A percentile compares a stretch with the other conserved stretches of the same genome.
These are phyloP conservation scores for Montipora capitata DNA, from an alignment of 92 coral and sea anemone genomes.

Conservation along the genomic window DNA sequence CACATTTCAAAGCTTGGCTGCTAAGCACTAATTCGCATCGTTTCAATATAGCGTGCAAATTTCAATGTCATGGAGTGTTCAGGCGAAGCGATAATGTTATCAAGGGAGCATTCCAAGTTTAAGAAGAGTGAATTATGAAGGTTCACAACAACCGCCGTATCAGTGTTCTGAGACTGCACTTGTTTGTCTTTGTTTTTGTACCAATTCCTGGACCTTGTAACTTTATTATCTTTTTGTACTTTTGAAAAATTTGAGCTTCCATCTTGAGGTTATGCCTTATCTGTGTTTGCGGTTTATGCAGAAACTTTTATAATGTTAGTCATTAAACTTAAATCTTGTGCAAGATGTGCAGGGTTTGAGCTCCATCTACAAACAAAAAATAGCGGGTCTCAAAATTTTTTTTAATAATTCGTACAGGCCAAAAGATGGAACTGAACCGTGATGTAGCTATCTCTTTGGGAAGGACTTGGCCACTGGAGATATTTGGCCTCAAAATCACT, in stretches of 20 bases:
- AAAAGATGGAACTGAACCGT: neutral
- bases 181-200: no score
- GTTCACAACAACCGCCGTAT: no score
- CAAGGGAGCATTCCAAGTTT: neutral
- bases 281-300: neutral
- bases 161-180: no score
- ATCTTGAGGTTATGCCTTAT: neutral
- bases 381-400: neutral
- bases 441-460: neutral
- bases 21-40: no score
- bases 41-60: no score
- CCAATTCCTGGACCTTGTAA: no score
- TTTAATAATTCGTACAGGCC: neutral
- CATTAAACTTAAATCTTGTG: neutral
- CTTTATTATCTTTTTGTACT: no score
- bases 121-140: no score
- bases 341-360: slow-evolving; percentile 4
- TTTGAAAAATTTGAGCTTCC: no score
- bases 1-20: no score
- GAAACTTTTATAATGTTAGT: no score
- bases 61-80: no score
- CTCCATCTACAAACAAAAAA: neutral
- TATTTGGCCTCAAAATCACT: slow-evolving; percentile 11
- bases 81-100: neutral
- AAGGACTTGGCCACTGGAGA: slow-evolving; percentile 1